These are phyloP conservation scores for Prunella fulvescens DNA, from an alignment of 2,113 vertebrate species.

Conservation along the genomic window DNA sequence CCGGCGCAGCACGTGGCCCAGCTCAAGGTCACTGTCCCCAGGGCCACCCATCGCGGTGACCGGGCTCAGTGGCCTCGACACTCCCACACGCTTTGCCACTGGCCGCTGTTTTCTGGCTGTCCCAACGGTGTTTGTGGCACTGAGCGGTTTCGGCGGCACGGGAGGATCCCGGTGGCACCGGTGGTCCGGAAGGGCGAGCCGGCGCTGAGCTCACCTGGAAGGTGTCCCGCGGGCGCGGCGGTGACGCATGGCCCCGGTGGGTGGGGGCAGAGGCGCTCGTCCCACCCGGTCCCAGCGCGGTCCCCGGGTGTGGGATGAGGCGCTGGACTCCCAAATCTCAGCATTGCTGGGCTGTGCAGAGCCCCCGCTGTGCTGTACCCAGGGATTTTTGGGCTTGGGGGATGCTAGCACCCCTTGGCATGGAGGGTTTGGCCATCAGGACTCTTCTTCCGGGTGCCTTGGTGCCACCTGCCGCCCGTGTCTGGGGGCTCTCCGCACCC, in stretches of 20 bases:
- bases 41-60: not conserved
- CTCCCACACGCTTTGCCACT: not conserved
- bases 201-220: not conserved
- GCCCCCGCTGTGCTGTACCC: fast-evolving
- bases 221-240: not conserved
- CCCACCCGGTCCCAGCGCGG: not conserved
- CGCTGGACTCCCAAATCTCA: not conserved
- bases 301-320: not conserved
- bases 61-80: not conserved
- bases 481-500: fast-evolving
- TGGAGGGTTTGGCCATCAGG: not conserved
- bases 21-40: conserved; percentile 11
- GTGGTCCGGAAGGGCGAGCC: not conserved
- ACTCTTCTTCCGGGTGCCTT: not conserved
- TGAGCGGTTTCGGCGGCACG: not conserved
- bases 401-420: not conserved
- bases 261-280: not conserved
- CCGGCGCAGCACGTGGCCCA: not conserved
- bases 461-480: fast-evolving
- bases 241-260: not conserved
- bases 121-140: not conserved
- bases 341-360: not conserved
- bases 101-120: not conserved
- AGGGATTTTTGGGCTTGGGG: not conserved
- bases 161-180: not conserved